phyloP scores from a whole-genome alignment of 1,140 invertebrate species.

The Hylyphantes graminicola region DNA sequence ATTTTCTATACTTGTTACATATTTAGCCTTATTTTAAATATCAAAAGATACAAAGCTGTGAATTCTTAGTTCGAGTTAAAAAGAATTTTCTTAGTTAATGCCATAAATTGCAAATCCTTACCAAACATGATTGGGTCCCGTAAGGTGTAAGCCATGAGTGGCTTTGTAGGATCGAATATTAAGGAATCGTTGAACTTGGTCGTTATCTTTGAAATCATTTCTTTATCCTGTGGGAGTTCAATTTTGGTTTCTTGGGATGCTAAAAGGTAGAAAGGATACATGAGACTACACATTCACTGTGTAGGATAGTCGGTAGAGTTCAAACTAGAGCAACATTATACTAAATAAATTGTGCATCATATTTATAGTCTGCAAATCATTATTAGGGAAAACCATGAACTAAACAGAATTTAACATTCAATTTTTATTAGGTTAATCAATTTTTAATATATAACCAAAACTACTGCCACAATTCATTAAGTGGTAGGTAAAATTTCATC shows the following conservation, averaged over 20 bases:
- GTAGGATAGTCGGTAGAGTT: neutral
- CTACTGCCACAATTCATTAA: no score
- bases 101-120: constrained; percentile 59
- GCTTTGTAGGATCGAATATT: constrained; percentile 80
- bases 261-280: constrained; percentile 34
- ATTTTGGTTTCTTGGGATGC: constrained; percentile 65
- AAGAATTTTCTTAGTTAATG: neutral
- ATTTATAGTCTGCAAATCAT: no score
- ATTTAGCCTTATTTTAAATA: neutral
- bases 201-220: constrained; percentile 75
- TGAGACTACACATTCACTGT: neutral
- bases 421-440: no score
- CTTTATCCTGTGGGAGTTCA: constrained; percentile 69
- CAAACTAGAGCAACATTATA: no score
- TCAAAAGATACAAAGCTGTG: neutral
- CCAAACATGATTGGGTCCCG: constrained; percentile 84
- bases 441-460: no score
- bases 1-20: neutral
- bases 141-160: constrained; percentile 86
- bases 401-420: no score
- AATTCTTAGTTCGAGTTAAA: neutral
- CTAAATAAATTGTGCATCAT: no score
- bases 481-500: no score
- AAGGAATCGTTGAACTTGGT: constrained; percentile 85
- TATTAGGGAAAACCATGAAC: no score